A percentile compares a stretch with the other conserved stretches of the same genome.
Evolutionary conservation across 2,888 invertebrate species (phyloP).

Genomic region (Serrognathus titanus): DNA sequence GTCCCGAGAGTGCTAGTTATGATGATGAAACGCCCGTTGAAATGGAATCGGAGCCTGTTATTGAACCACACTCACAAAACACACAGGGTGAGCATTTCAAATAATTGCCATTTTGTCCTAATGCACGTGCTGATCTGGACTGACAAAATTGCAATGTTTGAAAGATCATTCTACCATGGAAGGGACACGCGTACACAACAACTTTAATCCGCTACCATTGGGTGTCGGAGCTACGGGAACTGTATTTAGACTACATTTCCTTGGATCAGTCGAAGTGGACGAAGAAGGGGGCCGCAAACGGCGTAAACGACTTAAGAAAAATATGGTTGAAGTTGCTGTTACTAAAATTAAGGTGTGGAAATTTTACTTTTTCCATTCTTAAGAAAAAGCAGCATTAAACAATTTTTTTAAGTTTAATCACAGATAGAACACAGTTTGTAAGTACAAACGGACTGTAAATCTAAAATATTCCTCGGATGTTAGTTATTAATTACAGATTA

Average conservation of each 20-base stretch:
- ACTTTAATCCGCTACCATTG: constrained; percentile 41
- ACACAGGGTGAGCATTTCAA: constrained; percentile 44
- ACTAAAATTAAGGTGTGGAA: constrained; percentile 78
- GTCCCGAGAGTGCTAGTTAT: constrained; percentile 42
- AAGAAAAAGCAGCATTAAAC: neutral
- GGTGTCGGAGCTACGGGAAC: constrained; percentile 61
- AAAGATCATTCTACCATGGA: constrained; percentile 39
- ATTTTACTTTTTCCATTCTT: constrained; percentile 22
- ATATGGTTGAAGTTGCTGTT: constrained; percentile 85
- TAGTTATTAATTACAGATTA: neutral
- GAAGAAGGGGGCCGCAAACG: constrained; percentile 71
- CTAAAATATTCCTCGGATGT: too few species aligned
- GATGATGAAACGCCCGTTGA: constrained; percentile 41
- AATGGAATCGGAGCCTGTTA: constrained; percentile 36
- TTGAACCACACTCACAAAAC: constrained; percentile 40
- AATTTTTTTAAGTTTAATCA: neutral
- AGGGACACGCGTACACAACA: constrained; percentile 38
- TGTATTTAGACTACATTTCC: constrained; percentile 77
- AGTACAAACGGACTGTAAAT: too few species aligned
- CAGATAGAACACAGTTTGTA: neutral
- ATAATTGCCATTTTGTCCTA: constrained; percentile 12
- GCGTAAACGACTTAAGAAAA: constrained; percentile 78
- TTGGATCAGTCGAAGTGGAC: constrained; percentile 82
- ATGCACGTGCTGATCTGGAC: neutral
- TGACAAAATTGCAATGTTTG: constrained; percentile 12